A percentile compares a stretch with the other conserved stretches of the same genome.
Conservation (phyloP, 1,140 invertebrate species). For the Pissodes strobi region DNA sequence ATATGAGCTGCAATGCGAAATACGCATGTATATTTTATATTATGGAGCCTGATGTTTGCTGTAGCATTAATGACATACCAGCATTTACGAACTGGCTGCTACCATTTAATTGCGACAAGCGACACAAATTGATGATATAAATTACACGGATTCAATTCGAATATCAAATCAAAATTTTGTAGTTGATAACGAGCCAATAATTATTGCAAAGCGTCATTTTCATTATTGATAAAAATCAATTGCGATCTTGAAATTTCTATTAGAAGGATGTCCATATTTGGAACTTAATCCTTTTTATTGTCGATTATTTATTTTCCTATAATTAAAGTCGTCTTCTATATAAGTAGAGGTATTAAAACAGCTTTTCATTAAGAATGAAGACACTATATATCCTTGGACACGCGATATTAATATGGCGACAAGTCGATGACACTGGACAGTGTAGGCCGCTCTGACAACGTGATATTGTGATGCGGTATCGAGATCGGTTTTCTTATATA, state of each 20-base stretch:
- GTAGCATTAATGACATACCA: too few relatives aligned
- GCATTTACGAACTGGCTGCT: too few relatives aligned
- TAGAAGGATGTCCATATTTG: constrained; percentile 28
- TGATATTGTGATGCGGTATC: constrained; percentile 47
- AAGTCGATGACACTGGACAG: constrained; percentile 51
- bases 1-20: too few relatives aligned
- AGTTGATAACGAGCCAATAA: constrained; percentile 11
- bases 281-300: constrained; percentile 15
- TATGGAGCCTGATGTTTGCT: too few relatives aligned
- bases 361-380: constrained; percentile 48
- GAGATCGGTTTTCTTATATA: background rate
- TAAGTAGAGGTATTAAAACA: constrained; percentile 47
- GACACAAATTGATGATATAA: constrained; percentile 10
- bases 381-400: constrained; percentile 45
- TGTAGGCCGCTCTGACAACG: constrained; percentile 50
- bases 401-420: constrained; percentile 54
- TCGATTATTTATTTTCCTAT: constrained; percentile 43
- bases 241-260: constrained; percentile 29
- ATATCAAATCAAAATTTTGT: constrained; percentile 2
- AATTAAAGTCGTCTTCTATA: constrained; percentile 47
- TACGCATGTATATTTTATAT: too few relatives aligned
- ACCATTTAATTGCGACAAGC: too few relatives aligned
- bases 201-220: constrained; percentile 21
- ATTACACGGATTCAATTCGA: constrained; percentile 3
- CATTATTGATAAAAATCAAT: constrained; percentile 19